Base-by-base conservation (phyloP, 1,140 invertebrate genomes). In the Acromyrmex heyeri region DNA sequence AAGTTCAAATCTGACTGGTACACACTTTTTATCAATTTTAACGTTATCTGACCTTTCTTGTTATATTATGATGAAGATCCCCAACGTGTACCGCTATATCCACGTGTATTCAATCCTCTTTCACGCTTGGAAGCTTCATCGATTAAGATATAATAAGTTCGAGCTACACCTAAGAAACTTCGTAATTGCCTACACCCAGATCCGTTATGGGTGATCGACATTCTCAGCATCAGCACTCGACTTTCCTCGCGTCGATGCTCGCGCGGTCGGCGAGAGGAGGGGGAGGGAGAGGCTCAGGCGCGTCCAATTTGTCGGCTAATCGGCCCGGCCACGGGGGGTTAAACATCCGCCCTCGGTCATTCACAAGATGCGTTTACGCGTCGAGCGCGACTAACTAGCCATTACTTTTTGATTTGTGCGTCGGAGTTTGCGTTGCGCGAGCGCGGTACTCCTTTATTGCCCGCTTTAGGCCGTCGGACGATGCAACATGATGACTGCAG, bases 341-440 rank as follows among this genome's bases (percentile, higher is more conserved):
- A 91, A 91, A 91, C 85, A 88, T 79, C 85, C 83, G 77, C 73
- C 86, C 85, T 83, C 38, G 70, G 38, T 75, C 87, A 91, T 88
- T 50, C 57, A 50, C 65, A 69, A 79, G 78, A 87, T 87, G 61
- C 86, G 78, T 91, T 91, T 89, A 91, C 78, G 89, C 81, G 62
- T 76, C 21, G 57, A 50, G 48, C 62, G 86, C 85, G 57, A 87
- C 91, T 90, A 92, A 92, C 91, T 90, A 91, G 87, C 89, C 87
- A 92, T 93, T 93, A 93, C 81, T 92, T 93, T 93, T 92, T 92
- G 89, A 93, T 93, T 93, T 92, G 91, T 92, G 89, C 88, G 62
- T 85, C 53, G 64, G 64, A 70, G 85, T 81, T 81, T 86, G 87
- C 34, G 50, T 50, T 65, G 79, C 24, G n/a, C 34, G 50, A 50